Evolutionary conservation across 2,888 invertebrate genomes (phyloP), one percentile per base, ranked within the genome.

Genomic region (Cheilosia impressa): DNA sequence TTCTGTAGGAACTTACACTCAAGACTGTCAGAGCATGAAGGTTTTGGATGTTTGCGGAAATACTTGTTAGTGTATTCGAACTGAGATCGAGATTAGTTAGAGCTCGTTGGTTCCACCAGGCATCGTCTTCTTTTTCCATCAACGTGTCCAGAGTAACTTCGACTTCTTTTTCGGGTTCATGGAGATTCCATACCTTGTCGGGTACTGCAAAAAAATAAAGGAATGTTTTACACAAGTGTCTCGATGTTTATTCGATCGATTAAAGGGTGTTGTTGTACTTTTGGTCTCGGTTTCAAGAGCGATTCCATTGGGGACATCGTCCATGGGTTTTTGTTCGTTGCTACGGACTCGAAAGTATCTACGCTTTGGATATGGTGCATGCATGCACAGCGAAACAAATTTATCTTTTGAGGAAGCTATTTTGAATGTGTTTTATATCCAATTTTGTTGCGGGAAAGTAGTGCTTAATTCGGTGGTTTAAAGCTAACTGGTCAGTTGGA

Each of bases 71-170:
- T 80, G 94, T 93, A 92, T 97, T 97, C 15, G 95, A 95, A 90
- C 96, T 96, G 71, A 96, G 93, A 92, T 97, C 97, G 87, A 98
- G 93, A 89, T 94, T 95, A 82, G 94, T 95, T 24, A 98, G 92
- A 2, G 96, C 95, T 88, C 95, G 95, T 89, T 95, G 95, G 90
- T 96, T 96, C 97, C 97, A 97, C 98, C 98, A 98, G 87, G 93
- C 94, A 87, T 94, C 94, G 60, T 94, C 93, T 47, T 94, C 93
- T 63, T 94, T 93, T 10, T 90, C 89, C 27, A 89, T 88, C n/a
- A 92, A 66, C 9, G 89, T 73, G 31, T 94, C 94, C 68, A 94
- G 91, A 87, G 93, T 93, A 7, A 93, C 92, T 57, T 94, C 94
- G 88, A 94, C 93, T 79, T 94, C 94, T 17, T 94, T 94, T 73